These are phyloP conservation scores for Vespertilio murinus DNA, from an alignment of 2,797 vertebrate genomes.

Conservation along the genomic window DNA sequence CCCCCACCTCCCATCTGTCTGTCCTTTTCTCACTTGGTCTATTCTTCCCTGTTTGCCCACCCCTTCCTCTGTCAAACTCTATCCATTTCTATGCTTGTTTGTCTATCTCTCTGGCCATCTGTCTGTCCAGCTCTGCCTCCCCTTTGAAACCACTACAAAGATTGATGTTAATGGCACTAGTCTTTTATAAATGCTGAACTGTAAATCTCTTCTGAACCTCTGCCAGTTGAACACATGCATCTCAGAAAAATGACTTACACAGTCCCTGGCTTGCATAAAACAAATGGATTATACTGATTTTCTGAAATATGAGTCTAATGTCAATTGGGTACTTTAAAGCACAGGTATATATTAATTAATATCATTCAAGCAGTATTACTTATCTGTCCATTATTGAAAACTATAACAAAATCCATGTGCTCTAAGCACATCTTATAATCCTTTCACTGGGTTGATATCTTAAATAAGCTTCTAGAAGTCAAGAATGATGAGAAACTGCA, in stretches of 20 bases:
- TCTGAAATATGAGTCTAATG: constrained; percentile 13
- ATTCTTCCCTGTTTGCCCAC: background rate
- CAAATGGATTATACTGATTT: constrained; percentile 6
- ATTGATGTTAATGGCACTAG: background rate
- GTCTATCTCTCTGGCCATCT: background rate
- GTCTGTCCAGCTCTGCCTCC: background rate
- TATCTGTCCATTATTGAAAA: constrained; percentile 44
- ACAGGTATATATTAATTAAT: background rate
- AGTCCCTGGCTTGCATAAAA: constrained; percentile 34
- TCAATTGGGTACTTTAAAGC: constrained; percentile 31
- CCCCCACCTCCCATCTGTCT: background rate
- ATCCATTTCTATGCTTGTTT: background rate
- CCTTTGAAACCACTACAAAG: constrained; percentile 34
- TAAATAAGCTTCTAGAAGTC: constrained; percentile 19
- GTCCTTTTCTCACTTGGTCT: background rate
- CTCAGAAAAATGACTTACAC: background rate
- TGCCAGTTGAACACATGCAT: constrained; percentile 43
- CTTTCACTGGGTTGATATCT: background rate
- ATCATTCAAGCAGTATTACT: constrained; percentile 5
- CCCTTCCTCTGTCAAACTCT: background rate
- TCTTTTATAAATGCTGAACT: constrained; percentile 44
- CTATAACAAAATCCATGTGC: background rate
- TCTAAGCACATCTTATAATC: constrained; percentile 4
- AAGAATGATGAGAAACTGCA: constrained; percentile 32
- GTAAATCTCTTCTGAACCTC: background rate